These are phyloP conservation scores for Monodelphis domestica DNA, from an alignment of 2,797 vertebrate genomes.

Conservation along the genomic window DNA sequence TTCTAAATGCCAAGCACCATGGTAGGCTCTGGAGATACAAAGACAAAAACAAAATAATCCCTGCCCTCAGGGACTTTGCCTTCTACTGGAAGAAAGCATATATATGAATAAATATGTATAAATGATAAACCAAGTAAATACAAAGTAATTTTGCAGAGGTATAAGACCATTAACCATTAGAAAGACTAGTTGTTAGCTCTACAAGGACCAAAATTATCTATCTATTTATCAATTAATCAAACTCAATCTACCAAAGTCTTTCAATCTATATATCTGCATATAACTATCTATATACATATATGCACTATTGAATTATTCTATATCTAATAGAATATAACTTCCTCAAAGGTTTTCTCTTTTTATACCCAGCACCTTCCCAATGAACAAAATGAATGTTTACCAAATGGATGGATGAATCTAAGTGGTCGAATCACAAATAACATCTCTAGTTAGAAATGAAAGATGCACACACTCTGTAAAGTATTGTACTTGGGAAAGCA, in stretches of 20 bases:
- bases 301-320: not conserved
- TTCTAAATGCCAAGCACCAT: no score
- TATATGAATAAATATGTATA: not conserved
- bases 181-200: not conserved
- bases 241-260: not conserved
- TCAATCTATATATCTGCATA: not conserved
- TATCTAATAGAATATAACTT: not conserved
- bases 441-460: not conserved
- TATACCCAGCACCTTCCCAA: not conserved
- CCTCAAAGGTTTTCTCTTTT: not conserved
- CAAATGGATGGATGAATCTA: not conserved
- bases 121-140: not conserved
- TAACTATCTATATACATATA: not conserved
- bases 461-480: not conserved
- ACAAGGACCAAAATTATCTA: not conserved
- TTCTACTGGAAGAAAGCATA: not conserved
- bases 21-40: no score
- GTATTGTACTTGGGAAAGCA: not conserved
- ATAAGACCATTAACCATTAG: not conserved
- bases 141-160: not conserved
- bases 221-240: no score
- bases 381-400: not conserved
- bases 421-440: not conserved
- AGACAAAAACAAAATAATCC: no score
- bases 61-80: no score